Evolutionary conservation across 1,140 invertebrate genomes (phyloP).

Genomic region (Halictus rubicundus): DNA sequence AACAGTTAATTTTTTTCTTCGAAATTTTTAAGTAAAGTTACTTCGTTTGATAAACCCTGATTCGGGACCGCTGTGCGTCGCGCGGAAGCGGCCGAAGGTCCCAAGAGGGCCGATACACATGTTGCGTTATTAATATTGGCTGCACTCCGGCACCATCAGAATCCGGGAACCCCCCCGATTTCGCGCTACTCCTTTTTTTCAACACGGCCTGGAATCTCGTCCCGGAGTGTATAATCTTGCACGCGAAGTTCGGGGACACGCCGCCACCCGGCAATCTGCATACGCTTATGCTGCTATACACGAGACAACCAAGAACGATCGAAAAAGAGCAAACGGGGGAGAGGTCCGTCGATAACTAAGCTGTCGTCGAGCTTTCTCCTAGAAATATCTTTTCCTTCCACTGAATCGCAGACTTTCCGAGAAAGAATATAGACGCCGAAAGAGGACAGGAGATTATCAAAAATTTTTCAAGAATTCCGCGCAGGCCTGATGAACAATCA

Average conservation of each 20-base stretch:
- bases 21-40: too few relatives aligned
- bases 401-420: too few relatives aligned
- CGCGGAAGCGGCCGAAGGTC: slow-evolving; percentile 52
- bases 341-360: slow-evolving; percentile 28
- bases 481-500: too few relatives aligned
- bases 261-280: slow-evolving; percentile 70
- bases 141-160: slow-evolving; percentile 45
- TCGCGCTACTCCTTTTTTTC: slow-evolving; percentile 31
- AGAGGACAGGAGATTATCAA: too few relatives aligned
- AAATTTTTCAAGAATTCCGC: too few relatives aligned
- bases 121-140: slow-evolving; percentile 72
- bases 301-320: slow-evolving; percentile 29
- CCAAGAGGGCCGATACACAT: slow-evolving; percentile 62
- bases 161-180: slow-evolving; percentile 13
- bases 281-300: slow-evolving; percentile 60
- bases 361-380: slow-evolving; percentile 48
- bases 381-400: too few relatives aligned
- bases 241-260: slow-evolving; percentile 69
- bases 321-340: slow-evolving; percentile 18
- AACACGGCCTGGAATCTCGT: slow-evolving; percentile 64
- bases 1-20: too few relatives aligned
- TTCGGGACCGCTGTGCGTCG: slow-evolving; percentile 1
- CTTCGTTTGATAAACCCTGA: too few relatives aligned
- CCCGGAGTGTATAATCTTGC: slow-evolving; percentile 70
- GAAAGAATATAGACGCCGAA: too few relatives aligned